Evolutionary conservation across 1,140 invertebrate species (phyloP).

Genomic region (Drosophila nannoptera): DNA sequence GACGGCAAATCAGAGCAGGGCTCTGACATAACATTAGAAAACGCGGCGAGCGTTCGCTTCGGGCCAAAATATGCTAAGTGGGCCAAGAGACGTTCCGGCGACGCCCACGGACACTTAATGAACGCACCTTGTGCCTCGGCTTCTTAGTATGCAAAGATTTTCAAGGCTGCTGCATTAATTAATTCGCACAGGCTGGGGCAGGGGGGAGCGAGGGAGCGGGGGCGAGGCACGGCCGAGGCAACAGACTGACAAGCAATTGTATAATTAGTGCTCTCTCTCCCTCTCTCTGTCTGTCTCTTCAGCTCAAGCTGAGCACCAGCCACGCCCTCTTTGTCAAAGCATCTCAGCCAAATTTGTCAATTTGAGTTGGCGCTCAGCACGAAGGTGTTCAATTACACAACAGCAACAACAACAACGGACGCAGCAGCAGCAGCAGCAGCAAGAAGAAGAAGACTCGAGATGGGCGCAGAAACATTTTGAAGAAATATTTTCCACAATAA

Average conservation of each 20-base stretch:
- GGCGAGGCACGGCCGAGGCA: neutral
- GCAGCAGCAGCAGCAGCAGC: neutral
- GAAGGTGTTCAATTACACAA: constrained; percentile 49
- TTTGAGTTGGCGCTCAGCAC: constrained; percentile 43
- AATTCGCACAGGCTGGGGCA: constrained; percentile 25
- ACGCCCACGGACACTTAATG: constrained; percentile 30
- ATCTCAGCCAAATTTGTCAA: constrained; percentile 36
- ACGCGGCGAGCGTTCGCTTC: neutral
- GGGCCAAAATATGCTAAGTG: constrained; percentile 34
- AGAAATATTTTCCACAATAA: constrained; percentile 41
- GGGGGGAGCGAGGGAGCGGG: constrained; percentile 1
- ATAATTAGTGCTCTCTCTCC: constrained; percentile 39
- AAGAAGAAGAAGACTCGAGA: neutral
- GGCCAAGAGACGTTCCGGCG: constrained; percentile 15
- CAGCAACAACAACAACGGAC: constrained; percentile 1
- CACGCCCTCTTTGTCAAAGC: constrained; percentile 24
- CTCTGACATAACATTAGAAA: constrained; percentile 19
- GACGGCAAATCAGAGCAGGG: constrained; percentile 19
- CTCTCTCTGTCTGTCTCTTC: neutral
- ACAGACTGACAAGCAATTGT: constrained; percentile 38
- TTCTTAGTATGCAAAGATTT: constrained; percentile 48
- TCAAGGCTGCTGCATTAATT: constrained; percentile 48
- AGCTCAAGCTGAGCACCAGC: constrained; percentile 15
- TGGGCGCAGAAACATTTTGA: constrained; percentile 32
- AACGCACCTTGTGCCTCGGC: constrained; percentile 27